Evolutionary conservation across 2,888 invertebrate genomes (phyloP).

Genomic region (Aleiodes testaceus): DNA sequence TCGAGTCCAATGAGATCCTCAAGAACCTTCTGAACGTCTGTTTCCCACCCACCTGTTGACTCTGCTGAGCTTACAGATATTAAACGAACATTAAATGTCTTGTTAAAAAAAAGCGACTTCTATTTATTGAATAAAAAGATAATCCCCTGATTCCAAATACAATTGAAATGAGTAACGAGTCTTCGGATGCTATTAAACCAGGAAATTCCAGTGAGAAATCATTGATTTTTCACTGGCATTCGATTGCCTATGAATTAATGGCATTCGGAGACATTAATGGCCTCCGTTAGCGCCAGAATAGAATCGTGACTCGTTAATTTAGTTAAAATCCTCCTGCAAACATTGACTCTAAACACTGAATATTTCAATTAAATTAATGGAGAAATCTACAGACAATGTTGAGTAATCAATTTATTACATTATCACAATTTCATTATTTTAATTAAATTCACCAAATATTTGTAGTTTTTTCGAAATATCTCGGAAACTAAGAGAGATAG

Average conservation of each 20-base stretch:
- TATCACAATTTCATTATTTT: conserved; percentile 30
- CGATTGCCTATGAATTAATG: no score
- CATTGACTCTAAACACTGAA: conserved; percentile 11
- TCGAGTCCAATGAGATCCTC: background rate
- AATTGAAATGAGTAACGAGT: conserved; percentile 20
- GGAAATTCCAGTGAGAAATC: no score
- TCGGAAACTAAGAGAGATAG: no score
- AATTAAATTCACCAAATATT: background rate
- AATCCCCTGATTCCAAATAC: background rate
- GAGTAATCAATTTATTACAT: conserved; percentile 29
- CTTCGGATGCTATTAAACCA: background rate
- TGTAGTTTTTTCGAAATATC: background rate
- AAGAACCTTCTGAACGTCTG: background rate
- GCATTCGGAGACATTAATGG: no score
- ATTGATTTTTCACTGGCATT: no score
- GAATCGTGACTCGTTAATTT: no score
- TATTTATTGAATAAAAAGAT: conserved; percentile 20
- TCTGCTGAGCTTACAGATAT: conserved; percentile 67
- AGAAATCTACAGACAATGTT: background rate
- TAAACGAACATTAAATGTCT: conserved; percentile 68
- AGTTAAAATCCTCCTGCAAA: background rate
- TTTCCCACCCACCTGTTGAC: conserved; percentile 52
- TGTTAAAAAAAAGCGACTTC: conserved; percentile 60
- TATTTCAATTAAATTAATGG: conserved; percentile 41
- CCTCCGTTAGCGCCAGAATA: no score